Base-by-base conservation (phyloP, 2,888 invertebrate species). In the Cheilosia scutellata region DNA sequence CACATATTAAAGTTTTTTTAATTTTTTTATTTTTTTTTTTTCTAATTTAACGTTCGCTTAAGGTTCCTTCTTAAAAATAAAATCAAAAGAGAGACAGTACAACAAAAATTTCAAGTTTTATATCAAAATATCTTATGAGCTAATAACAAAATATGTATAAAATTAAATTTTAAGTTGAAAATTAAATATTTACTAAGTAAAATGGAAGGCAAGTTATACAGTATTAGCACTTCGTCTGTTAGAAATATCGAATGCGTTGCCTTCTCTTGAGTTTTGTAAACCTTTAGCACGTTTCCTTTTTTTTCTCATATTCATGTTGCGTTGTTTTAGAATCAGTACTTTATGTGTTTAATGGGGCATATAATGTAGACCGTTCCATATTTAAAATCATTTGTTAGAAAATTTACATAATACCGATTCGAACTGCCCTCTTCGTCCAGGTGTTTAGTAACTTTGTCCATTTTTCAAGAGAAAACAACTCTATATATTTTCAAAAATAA, bases 1-100 rank as follows among this genome's bases (percentile, higher is more conserved):
- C 84, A 84, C 84, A 80, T 83, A 74, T 68, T 60, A 62, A 74
- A 66, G 71, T 76, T 42, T 66, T 58, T 42, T 44, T 29, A 16
- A 2, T 71, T 55, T 42, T 42, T 44, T 29, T 29, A 2, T 71
- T 55, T 42, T 47, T 27, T 60, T n/a, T n/a, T 25, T 62, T 60
- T 29, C 47, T 62, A 58, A n/a, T 42, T 71, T 65, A 75, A 51
- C 16, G 5, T 62, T 77, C 53, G 13, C 11, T 60, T 77, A 20
- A 42, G 7, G 47, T 47, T 47, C n/a, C 1, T 53, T 37, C 1
- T 51, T 53, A 20, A 6, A 13, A 63, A 37, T 33, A 29, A 65
- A 11, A 20, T 62, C 20, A 42, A 62, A 16, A 74, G 44, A 42
- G 51, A 63, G 25, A 55, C 5, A n/a, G 27, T n/a, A 29, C 4